These are phyloP conservation scores for Anhinga rufa DNA, from an alignment of 2,113 vertebrate species.

Conservation along the genomic window DNA sequence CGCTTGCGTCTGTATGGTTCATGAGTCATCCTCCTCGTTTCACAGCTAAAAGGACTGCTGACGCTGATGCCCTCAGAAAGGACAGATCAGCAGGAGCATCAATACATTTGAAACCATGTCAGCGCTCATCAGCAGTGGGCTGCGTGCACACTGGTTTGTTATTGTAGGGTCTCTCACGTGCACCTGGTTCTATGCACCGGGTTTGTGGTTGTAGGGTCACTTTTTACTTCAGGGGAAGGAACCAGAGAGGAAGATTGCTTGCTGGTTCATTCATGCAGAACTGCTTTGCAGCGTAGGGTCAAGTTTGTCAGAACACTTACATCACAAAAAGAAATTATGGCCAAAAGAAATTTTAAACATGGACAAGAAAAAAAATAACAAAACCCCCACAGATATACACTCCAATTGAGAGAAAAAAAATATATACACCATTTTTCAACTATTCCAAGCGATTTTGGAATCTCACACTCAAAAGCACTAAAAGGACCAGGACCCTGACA, in stretches of 20 bases:
- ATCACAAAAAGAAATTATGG: not conserved
- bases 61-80: not conserved
- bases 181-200: fast-evolving
- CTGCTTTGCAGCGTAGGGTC: not conserved
- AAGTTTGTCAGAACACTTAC: conserved; percentile 5
- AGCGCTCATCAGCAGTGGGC: not conserved
- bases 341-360: not conserved
- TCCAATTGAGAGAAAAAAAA: not conserved
- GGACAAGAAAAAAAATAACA: not conserved
- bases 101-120: not conserved
- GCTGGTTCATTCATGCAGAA: conserved; percentile 24
- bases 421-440: not conserved
- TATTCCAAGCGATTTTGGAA: not conserved
- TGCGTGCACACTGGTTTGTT: not conserved
- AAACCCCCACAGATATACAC: not conserved
- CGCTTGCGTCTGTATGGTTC: not conserved
- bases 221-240: not conserved
- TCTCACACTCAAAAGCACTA: not conserved
- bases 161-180: not conserved
- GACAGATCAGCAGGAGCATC: not conserved
- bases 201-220: not conserved
- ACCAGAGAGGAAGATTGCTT: not conserved
- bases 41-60: conserved; percentile 25
- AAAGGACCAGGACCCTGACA: not conserved
- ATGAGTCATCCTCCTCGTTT: not conserved